Evolutionary conservation across 2,888 invertebrate genomes (phyloP).

Genomic region (Conus canariensis): DNA sequence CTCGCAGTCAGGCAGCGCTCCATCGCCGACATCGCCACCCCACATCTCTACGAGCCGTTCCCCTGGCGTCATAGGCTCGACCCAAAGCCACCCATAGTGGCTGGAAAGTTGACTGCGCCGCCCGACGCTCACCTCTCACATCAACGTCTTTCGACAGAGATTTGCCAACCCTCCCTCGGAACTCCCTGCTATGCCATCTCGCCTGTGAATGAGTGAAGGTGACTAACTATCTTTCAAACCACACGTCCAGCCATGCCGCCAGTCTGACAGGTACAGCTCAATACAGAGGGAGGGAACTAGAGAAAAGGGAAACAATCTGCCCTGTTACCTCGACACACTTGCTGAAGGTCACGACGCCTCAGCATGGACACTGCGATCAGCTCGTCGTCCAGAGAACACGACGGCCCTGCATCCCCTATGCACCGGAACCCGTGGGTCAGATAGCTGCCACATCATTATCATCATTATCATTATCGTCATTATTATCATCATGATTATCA

Average conservation of each 20-base stretch:
- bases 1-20: too few relatives aligned
- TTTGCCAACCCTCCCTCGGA: not conserved
- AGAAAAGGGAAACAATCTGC: not conserved
- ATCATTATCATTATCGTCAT: not conserved
- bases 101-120: too few relatives aligned
- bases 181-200: too few relatives aligned
- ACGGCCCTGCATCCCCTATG: not conserved
- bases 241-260: not conserved
- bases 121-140: not conserved
- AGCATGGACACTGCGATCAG: not conserved
- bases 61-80: too few relatives aligned
- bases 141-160: not conserved
- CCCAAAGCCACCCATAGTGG: too few relatives aligned
- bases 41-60: too few relatives aligned
- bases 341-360: not conserved
- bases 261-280: not conserved
- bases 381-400: not conserved
- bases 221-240: not conserved
- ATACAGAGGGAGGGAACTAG: not conserved
- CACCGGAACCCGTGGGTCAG: not conserved
- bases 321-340: not conserved
- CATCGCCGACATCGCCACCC: too few relatives aligned
- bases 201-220: not conserved
- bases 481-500: not conserved
- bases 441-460: constrained; percentile 34